Base-by-base conservation (phyloP, 2,888 invertebrate species). In the Phyto melanocephala region DNA sequence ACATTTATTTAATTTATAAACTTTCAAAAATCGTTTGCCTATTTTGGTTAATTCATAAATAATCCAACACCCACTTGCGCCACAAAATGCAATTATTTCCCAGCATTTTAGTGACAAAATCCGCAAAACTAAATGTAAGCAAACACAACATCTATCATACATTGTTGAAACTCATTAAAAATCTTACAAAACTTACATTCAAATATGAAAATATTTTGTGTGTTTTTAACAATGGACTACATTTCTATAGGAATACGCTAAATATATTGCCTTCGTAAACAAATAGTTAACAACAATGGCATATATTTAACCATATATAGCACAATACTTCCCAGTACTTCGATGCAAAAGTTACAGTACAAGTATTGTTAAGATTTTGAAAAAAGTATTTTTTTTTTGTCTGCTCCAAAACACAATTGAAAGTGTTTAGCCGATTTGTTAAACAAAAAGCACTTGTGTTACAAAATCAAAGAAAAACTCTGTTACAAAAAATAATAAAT, bases 301-400 rank as follows among this genome's bases (percentile, higher is more conserved):
- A 47, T 17, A 63, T 72, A 72, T 67, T 78, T 79, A 67, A 42
- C 72, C 72, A 70, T 67, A 72, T 72, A 72, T 40, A 68, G 68
- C n/a, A 54, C 52, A 68, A 40, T 68, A 68, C 37, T 67, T 33
- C 15, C 17, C 15, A 5, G 17, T 33, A 45, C 28, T 63, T 20
- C 6, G 28, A 10, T 47, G 45, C 15, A 15, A 15, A 6, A 20
- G 35, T 7, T 24, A 17, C 7, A 50, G 42, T 62, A 62, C 42
- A 13, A 50, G 42, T 62, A 62, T 62, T 62, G 62, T 62, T 28
- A 40, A 62, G 37, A 17, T 62, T 62, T 10, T 62, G 17, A 10
- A 28, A 60, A 45, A 62, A 62, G 24, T 62, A 22, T 2, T 8
- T 24, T 60, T 37, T 42, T 20, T 40, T 40, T 67, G 3, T 7